Evolutionary conservation across 2,797 vertebrate genomes (phyloP), one percentile per base, ranked within the genome.

Genomic region (Helostoma temminkii): DNA sequence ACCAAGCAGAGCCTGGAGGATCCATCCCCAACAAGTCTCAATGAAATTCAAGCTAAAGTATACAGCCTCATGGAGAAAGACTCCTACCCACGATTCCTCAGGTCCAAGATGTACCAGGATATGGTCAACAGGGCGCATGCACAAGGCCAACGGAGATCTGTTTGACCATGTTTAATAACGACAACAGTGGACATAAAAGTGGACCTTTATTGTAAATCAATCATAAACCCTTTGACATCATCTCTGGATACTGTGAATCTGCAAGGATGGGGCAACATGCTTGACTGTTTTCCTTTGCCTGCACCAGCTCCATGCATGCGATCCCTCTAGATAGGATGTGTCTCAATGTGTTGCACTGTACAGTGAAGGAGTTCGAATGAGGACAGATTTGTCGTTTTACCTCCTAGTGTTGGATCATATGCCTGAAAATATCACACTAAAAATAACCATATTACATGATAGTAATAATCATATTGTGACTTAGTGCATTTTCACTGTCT

Each of bases 41-140:
- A 96, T 41, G 96, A 97, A 83, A 94, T 96, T 46, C 98, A 99
- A 77, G 93, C 94, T 48, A 97, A 96, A 91, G 93, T 99, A 66
- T 94, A 95, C 93, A 95, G 96, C 87, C 95, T 99, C 78, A 99
- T 99, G 98, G 97, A 98, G 91, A 98, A 97, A 86, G 98, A 99
- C 95, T 99, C 97, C 48, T 98, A 98, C 71, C 97, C 96, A 64
- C 94, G 97, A 71, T 99, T 99, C 92, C 94, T 99, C 90, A 95
- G 96, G 87, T 99, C 97, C 77, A 97, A 97, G 91, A 95, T 99
- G 92, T 99, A 99, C 93, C 95, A 96, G 93, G 96, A 98, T 71
- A 93, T 99, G 63, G 92, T 98, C 22, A 97, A 95, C 86, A 94
- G 96, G 87, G 95, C 94, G 50, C 91, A 94, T 14, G 87, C 87